These are phyloP conservation scores for Peribatodes rhomboidaria DNA, from an alignment of 2,888 invertebrate species.

Conservation along the genomic window DNA sequence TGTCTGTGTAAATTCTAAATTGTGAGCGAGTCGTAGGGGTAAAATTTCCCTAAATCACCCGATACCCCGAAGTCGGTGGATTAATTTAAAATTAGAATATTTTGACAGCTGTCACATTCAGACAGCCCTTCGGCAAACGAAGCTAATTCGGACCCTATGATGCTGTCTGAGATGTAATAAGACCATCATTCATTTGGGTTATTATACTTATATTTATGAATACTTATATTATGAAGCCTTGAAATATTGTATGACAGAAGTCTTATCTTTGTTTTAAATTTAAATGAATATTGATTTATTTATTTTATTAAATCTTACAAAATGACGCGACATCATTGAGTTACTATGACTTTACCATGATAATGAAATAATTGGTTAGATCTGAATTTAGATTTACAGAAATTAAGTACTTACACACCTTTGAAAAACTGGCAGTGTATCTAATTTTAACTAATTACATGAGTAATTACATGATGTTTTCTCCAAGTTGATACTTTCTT, in stretches of 20 bases:
- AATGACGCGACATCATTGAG: too few relatives aligned
- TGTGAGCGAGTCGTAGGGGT: conserved; percentile 30
- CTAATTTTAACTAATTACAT: too few relatives aligned
- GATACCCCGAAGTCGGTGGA: conserved; percentile 45
- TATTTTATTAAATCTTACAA: too few relatives aligned
- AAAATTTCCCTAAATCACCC: conserved; percentile 43
- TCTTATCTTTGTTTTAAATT: too few relatives aligned
- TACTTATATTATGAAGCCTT: too few relatives aligned
- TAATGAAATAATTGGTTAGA: too few relatives aligned
- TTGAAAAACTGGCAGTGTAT: too few relatives aligned
- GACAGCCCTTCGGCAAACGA: conserved; percentile 79
- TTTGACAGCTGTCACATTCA: conserved; percentile 81
- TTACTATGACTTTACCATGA: too few relatives aligned
- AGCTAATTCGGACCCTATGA: conserved; percentile 71
- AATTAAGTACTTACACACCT: too few relatives aligned
- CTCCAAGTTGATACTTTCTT: background rate
- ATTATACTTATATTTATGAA: conserved; percentile 4
- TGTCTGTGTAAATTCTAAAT: conserved; percentile 21
- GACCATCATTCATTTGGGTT: conserved; percentile 54
- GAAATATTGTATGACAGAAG: too few relatives aligned
- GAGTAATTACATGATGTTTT: too few relatives aligned
- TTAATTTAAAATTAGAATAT: conserved; percentile 71
- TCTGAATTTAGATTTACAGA: too few relatives aligned
- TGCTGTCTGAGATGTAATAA: conserved; percentile 62
- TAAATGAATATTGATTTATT: background rate